Conservation (phyloP, 2,888 invertebrate genomes). For the Epirrhoe tristata region DNA sequence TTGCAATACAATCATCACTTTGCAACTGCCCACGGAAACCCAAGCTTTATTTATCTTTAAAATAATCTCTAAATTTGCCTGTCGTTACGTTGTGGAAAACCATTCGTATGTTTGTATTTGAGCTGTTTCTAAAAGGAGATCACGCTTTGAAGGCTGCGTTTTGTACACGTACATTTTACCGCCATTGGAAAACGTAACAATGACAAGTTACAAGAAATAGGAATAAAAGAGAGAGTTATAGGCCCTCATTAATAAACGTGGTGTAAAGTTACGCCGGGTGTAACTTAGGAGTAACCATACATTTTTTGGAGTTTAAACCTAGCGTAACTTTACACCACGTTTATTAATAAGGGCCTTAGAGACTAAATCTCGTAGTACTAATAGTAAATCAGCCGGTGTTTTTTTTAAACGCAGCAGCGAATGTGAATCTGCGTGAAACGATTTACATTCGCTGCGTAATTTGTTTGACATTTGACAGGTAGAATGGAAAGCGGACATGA, state of each 20-base stretch:
- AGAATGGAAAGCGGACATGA: neutral
- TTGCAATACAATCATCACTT: constrained; percentile 46
- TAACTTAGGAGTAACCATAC: too few species aligned
- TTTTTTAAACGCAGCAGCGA: neutral
- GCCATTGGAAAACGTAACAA: constrained; percentile 62
- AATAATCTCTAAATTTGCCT: constrained; percentile 29
- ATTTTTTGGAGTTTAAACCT: too few species aligned
- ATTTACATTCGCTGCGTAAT: constrained; percentile 6
- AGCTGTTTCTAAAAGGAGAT: constrained; percentile 70
- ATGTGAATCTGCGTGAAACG: constrained; percentile 5
- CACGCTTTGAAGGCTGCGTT: constrained; percentile 69
- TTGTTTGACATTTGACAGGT: neutral
- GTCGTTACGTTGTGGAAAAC: constrained; percentile 15
- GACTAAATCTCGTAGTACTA: constrained; percentile 21
- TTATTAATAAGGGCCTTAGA: too few species aligned
- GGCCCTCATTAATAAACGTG: too few species aligned
- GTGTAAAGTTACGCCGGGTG: too few species aligned
- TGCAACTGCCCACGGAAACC: constrained; percentile 25
- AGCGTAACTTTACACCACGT: too few species aligned
- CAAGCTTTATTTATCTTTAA: constrained; percentile 35
- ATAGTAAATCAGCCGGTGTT: constrained; percentile 2
- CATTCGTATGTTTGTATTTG: constrained; percentile 46
- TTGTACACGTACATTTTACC: constrained; percentile 67
- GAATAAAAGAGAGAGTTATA: constrained; percentile 20
- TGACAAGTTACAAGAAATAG: constrained; percentile 65